Base-by-base conservation (phyloP, 2,888 invertebrate genomes). In the Schizotus pectinicornis region DNA sequence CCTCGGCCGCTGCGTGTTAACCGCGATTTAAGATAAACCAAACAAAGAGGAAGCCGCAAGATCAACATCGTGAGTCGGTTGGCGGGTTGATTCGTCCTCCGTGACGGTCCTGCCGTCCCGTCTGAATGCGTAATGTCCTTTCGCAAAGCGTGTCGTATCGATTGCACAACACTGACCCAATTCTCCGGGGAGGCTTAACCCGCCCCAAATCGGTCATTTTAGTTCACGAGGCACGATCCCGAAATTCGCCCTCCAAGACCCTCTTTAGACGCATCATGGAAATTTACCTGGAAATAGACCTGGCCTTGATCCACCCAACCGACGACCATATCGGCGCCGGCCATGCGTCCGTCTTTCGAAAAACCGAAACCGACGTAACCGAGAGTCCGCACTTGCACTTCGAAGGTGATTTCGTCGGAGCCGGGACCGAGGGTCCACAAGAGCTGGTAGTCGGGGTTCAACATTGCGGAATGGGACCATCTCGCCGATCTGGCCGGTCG, bases 301-400 rank as follows among this genome's bases (percentile, higher is more conserved):
- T 87, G 86, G 75, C 87, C 86, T 71, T 90, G 88, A 81, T 92
- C 90, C 68, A 95, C 90, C 94, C 95, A 95, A 59, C 91, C 94
- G 76, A 95, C 87, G 67, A 94, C 88, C 81, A 95, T 87, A 84
- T 95, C 95, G 57, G 92, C 88, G 42, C 91, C 91, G 73, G 87
- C 85, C 86, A 91, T 88, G 67, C 87, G 86, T 62, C 92, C 91
- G 74, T 87, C 89, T 53, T 86, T 86, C 67, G 92, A 92, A 79
- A 95, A 91, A 57, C 95, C 95, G 71, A 95, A 86, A 37, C 92
- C 94, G 63, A 95, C 88, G 79, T 92, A 95, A 67, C 95, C 95
- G 72, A 85, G 84, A 60, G 93, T 92, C 80, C 85, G 86, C 75
- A 91, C 93, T 80, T 91, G 91, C 76, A 93, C 83, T 78, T 92